These are phyloP conservation scores for Tragulus kanchil DNA, from an alignment of 2,113 vertebrate species.

Conservation along the genomic window DNA sequence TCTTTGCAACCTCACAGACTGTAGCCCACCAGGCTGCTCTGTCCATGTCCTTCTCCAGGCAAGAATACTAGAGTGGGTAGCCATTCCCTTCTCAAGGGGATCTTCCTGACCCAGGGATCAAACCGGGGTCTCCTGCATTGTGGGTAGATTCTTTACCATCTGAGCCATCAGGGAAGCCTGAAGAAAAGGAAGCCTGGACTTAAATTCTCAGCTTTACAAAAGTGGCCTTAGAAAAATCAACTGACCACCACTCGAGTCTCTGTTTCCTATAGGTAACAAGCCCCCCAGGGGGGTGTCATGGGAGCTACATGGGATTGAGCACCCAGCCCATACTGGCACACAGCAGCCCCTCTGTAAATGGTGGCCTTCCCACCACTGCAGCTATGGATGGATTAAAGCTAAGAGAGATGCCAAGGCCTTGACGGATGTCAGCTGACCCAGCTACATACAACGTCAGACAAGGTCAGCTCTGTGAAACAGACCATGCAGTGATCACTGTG, in stretches of 20 bases:
- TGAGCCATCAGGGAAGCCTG: neutral
- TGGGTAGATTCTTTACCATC: neutral
- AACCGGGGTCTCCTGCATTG: neutral
- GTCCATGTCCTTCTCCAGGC: neutral
- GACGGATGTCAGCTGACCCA: neutral
- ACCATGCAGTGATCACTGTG: no score
- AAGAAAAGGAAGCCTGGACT: neutral
- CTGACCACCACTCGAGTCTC: neutral
- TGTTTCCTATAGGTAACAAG: neutral
- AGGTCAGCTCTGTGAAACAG: neutral
- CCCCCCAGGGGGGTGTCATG: no score
- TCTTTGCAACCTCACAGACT: neutral
- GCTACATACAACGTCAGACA: fast-evolving
- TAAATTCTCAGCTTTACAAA: neutral
- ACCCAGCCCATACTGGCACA: fast-evolving
- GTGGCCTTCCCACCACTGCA: neutral
- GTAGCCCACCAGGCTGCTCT: neutral
- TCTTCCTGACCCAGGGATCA: neutral
- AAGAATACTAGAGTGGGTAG: neutral
- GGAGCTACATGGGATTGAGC: neutral
- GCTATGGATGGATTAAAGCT: neutral
- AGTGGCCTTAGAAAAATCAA: neutral
- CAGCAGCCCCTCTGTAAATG: neutral
- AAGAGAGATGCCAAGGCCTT: neutral
- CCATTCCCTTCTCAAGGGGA: neutral